Percentiles rank a stretch among this genome's conserved stretches.
phyloP scores from a whole-genome alignment of 2,797 vertebrate species.

The Mus spretus region DNA sequence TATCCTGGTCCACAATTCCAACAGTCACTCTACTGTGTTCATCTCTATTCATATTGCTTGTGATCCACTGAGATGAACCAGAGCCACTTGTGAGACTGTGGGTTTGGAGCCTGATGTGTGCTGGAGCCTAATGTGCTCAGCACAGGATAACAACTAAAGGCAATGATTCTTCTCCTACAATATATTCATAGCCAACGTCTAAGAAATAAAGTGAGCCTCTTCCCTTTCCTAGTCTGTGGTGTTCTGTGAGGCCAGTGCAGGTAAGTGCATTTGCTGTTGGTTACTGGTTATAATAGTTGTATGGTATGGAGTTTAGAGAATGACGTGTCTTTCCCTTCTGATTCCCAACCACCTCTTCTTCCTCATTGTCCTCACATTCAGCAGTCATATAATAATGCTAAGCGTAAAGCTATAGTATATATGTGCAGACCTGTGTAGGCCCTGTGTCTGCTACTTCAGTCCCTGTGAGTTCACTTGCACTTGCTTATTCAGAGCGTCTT shows the following conservation, averaged over 20 bases:
- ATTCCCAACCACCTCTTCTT: neutral
- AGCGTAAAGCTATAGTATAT: too few species aligned
- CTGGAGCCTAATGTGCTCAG: too few species aligned
- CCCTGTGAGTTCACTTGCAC: neutral
- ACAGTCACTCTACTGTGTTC: neutral
- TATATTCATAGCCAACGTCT: neutral
- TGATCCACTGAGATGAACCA: too few species aligned
- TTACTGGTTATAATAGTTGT: neutral
- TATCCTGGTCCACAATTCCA: neutral
- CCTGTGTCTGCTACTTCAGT: too few species aligned
- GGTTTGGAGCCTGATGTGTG: too few species aligned
- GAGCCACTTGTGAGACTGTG: too few species aligned
- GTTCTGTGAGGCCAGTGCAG: neutral
- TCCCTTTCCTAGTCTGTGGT: neutral
- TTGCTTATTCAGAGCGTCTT: neutral
- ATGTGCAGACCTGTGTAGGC: too few species aligned
- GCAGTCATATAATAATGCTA: too few species aligned
- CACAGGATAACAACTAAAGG: too few species aligned
- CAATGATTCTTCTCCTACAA: neutral
- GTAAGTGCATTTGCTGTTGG: neutral
- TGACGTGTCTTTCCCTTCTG: neutral
- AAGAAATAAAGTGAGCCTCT: neutral
- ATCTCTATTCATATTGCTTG: too few species aligned
- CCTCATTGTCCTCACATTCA: too few species aligned
- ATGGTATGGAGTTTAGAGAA: neutral